A percentile compares a stretch with the other conserved stretches of the same genome.
phyloP scores from a whole-genome alignment of 2,113 vertebrate species.

The Semicossyphus pulcher region DNA sequence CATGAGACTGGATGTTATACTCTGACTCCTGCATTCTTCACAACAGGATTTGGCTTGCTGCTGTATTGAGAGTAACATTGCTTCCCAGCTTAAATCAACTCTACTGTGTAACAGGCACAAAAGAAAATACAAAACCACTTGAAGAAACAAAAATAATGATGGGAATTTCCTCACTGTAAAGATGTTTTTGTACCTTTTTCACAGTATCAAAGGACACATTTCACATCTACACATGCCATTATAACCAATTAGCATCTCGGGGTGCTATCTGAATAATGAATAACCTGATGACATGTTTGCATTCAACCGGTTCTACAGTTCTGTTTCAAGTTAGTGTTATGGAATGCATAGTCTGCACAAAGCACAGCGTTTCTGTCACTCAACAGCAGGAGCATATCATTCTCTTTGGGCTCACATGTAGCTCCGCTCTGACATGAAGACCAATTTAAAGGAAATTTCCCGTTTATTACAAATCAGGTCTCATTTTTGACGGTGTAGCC shows the following conservation, averaged over 20 bases:
- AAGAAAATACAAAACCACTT: not conserved
- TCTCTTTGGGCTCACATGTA: not conserved
- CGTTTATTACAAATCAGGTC: no score
- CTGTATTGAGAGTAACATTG: constrained; percentile 3
- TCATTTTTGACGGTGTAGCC: no score
- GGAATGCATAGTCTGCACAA: not conserved
- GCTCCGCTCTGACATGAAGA: not conserved
- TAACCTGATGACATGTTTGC: not conserved
- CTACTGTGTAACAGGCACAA: not conserved
- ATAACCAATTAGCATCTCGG: not conserved
- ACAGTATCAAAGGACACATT: not conserved
- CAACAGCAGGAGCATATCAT: not conserved
- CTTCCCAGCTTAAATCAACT: not conserved
- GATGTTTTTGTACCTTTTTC: not conserved
- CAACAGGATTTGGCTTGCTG: constrained; percentile 14
- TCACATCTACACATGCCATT: not conserved
- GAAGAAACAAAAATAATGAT: not conserved
- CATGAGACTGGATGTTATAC: constrained; percentile 19
- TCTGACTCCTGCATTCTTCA: constrained; percentile 21
- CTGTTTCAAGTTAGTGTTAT: not conserved
- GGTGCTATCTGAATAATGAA: not conserved
- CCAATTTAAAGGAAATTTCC: no score
- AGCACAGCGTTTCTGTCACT: not conserved
- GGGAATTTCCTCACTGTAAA: not conserved
- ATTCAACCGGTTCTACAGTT: not conserved